These are phyloP conservation scores for Bombyx huttoni DNA, from an alignment of 2,888 invertebrate species.

Conservation along the genomic window DNA sequence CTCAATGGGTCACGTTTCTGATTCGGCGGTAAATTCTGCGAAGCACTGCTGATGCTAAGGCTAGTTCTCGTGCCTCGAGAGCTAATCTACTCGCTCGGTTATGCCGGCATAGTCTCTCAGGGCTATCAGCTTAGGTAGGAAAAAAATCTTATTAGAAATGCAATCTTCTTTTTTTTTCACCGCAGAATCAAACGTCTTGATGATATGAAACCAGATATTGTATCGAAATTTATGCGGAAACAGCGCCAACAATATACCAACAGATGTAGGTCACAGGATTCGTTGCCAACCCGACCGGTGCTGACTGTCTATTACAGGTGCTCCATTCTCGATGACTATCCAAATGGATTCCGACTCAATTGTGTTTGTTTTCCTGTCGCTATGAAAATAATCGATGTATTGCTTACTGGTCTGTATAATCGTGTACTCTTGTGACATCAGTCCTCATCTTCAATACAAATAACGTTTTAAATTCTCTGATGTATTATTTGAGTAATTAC, in stretches of 20 bases:
- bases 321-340: conserved; percentile 10
- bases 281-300: conserved; percentile 17
- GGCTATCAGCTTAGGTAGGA: too few species aligned
- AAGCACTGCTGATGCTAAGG: too few species aligned
- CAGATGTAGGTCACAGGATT: conserved; percentile 26
- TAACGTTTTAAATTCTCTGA: too few species aligned
- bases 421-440: not conserved
- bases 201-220: conserved; percentile 17
- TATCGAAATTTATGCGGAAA: conserved; percentile 21
- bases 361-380: not conserved
- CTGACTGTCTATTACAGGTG: conserved; percentile 18
- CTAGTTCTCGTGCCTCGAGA: too few species aligned
- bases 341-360: conserved; percentile 4
- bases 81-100: too few species aligned
- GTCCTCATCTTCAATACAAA: not conserved
- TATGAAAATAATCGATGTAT: conserved; percentile 2
- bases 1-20: too few species aligned
- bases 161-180: not conserved
- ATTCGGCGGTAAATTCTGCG: too few species aligned
- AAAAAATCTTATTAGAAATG: too few species aligned
- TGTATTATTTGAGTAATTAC: too few species aligned
- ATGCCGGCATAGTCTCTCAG: too few species aligned
- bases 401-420: not conserved
- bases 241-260: conserved; percentile 19
- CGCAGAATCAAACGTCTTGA: conserved; percentile 6